Conservation (phyloP, 2,888 invertebrate species). For the Cinara cedri region DNA sequence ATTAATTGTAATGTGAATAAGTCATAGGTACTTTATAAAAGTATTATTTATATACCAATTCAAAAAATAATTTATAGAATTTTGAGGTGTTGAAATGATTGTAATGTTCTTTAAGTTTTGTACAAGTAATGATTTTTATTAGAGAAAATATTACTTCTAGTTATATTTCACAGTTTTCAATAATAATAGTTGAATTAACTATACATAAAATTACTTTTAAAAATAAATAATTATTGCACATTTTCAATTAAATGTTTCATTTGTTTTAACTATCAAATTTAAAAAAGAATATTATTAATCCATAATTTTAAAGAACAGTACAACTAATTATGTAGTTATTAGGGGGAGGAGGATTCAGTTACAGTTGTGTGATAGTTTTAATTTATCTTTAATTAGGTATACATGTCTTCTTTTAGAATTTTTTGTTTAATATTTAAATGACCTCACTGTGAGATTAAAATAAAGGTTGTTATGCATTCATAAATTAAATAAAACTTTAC, state of each 20-base stretch:
- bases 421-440: neutral
- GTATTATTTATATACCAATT: neutral
- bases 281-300: too few relatives aligned
- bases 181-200: too few relatives aligned
- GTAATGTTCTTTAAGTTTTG: slow-evolving; percentile 15
- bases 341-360: slow-evolving; percentile 54
- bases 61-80: slow-evolving; percentile 9
- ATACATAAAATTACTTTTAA: too few relatives aligned
- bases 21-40: neutral
- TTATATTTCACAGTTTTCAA: too few relatives aligned
- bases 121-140: neutral
- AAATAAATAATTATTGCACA: too few relatives aligned
- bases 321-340: slow-evolving; percentile 1
- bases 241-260: too few relatives aligned
- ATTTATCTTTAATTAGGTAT: neutral
- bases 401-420: slow-evolving; percentile 16
- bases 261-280: too few relatives aligned
- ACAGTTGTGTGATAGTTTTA: slow-evolving; percentile 34
- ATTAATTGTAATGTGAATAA: slow-evolving; percentile 30
- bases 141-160: neutral
- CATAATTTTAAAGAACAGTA: slow-evolving; percentile 24
- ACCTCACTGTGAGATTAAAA: neutral
- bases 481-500: neutral
- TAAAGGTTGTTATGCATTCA: neutral
- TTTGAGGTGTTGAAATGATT: slow-evolving; percentile 5